Conservation (phyloP, 2,888 invertebrate species). For the Eucera pruinosa region DNA sequence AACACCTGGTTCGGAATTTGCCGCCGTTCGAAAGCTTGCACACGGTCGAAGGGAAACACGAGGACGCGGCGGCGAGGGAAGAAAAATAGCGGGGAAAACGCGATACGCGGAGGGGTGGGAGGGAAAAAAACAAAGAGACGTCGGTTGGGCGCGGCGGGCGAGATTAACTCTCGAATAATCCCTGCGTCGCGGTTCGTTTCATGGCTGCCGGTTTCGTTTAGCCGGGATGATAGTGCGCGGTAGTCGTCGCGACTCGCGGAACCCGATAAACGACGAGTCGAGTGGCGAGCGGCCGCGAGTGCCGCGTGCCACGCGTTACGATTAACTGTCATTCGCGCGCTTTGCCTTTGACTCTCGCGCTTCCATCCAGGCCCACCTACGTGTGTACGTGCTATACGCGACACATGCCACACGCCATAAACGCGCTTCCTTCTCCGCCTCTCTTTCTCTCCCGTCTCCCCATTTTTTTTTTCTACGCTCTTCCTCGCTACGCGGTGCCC, state of each 20-base stretch:
- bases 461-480: no score
- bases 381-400: background rate
- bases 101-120: no score
- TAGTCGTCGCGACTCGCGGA: slow-evolving; percentile 44
- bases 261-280: slow-evolving; percentile 75
- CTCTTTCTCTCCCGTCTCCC: no score
- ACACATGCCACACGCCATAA: no score
- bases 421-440: no score
- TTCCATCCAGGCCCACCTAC: slow-evolving; percentile 50
- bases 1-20: no score
- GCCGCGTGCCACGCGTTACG: slow-evolving; percentile 80
- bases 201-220: slow-evolving; percentile 16
- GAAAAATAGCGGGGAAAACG: no score
- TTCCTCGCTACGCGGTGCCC: no score
- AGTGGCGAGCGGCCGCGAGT: slow-evolving; percentile 63
- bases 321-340: slow-evolving; percentile 79
- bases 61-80: background rate
- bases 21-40: no score
- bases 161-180: slow-evolving; percentile 76
- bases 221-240: slow-evolving; percentile 45
- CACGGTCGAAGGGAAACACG: background rate
- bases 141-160: slow-evolving; percentile 18
- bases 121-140: slow-evolving; percentile 5
- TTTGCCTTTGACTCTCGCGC: slow-evolving; percentile 65
- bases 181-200: slow-evolving; percentile 60